phyloP scores from a whole-genome alignment of 2,888 invertebrate species.

The Pherbina coryleti region DNA sequence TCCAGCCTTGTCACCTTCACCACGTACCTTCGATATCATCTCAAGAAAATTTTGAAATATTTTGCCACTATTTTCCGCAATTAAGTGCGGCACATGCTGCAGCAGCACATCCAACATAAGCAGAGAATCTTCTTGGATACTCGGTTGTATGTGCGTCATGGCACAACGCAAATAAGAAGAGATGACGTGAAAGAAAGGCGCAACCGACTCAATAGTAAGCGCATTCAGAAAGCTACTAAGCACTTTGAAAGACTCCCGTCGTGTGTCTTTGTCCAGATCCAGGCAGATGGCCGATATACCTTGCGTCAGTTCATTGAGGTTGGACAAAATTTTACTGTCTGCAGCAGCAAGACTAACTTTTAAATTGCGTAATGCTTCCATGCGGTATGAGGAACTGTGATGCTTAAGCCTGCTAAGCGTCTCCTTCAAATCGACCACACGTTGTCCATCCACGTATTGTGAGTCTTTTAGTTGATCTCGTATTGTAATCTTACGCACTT shows the following conservation, averaged over 20 bases:
- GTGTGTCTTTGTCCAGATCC: constrained; percentile 77
- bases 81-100: constrained; percentile 75
- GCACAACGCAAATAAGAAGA: constrained; percentile 87
- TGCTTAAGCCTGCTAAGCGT: constrained; percentile 71
- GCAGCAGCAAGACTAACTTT: constrained; percentile 69
- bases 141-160: constrained; percentile 88
- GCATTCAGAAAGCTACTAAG: constrained; percentile 65
- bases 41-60: constrained; percentile 85
- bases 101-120: constrained; percentile 83
- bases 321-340: constrained; percentile 67
- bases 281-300: constrained; percentile 78
- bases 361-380: constrained; percentile 62
- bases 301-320: constrained; percentile 78
- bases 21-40: constrained; percentile 82
- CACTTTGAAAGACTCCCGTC: constrained; percentile 71
- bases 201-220: constrained; percentile 51
- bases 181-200: constrained; percentile 82
- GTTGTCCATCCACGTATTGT: constrained; percentile 46
- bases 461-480: constrained; percentile 74
- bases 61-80: constrained; percentile 77
- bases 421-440: constrained; percentile 61
- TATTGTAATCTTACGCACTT: constrained; percentile 88
- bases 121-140: constrained; percentile 87
- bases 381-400: constrained; percentile 66
- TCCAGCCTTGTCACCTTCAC: constrained; percentile 76